Evolutionary conservation across 2,888 invertebrate species (phyloP).

Genomic region (Pseudococcus viburni): DNA sequence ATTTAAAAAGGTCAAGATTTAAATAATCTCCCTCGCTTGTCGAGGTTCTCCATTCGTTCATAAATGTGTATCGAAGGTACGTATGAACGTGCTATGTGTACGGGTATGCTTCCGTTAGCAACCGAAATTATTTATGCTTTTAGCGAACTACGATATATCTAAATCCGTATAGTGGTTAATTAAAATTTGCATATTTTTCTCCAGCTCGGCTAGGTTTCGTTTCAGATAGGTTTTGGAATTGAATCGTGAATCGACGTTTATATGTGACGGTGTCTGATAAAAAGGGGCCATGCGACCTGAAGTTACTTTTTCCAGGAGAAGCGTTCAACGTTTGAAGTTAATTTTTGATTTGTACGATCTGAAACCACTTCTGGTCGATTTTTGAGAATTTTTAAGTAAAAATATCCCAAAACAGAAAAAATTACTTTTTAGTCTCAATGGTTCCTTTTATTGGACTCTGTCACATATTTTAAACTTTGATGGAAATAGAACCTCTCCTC

Average conservation of each 20-base stretch:
- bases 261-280: not conserved
- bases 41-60: not conserved
- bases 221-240: not conserved
- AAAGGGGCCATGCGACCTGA: no score
- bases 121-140: slow-evolving; percentile 32
- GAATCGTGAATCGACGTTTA: not conserved
- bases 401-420: no score
- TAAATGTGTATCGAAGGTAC: not conserved
- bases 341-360: no score
- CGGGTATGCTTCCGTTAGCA: not conserved
- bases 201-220: not conserved
- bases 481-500: no score
- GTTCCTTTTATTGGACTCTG: no score
- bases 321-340: no score
- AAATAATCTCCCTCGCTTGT: slow-evolving; percentile 30
- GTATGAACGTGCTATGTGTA: not conserved
- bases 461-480: no score
- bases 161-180: slow-evolving; percentile 18
- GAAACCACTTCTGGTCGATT: no score
- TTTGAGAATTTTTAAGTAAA: no score
- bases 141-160: not conserved
- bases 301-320: no score
- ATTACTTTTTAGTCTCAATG: no score
- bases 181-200: slow-evolving; percentile 56
- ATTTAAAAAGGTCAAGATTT: slow-evolving; percentile 53